Evolutionary conservation across 2,113 vertebrate genomes (phyloP).

Genomic region (Ciconia maguari): DNA sequence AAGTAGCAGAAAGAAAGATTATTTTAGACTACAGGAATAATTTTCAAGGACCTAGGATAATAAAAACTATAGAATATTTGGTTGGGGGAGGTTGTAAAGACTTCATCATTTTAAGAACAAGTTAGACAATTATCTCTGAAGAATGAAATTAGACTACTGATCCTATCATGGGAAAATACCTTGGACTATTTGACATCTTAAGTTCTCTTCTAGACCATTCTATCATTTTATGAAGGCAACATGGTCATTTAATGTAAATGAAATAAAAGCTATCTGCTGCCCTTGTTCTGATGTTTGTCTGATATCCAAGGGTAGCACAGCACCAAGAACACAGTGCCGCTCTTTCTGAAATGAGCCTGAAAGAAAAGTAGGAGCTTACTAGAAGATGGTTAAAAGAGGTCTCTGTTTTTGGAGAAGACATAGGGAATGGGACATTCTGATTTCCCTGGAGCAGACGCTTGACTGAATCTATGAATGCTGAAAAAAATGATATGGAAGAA

Average conservation of each 20-base stretch:
- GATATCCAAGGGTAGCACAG: not conserved
- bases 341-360: not conserved
- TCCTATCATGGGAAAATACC: not conserved
- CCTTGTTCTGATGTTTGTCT: not conserved
- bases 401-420: not conserved
- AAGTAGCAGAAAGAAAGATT: not conserved
- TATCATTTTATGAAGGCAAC: not conserved
- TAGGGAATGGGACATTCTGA: not conserved
- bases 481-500: not conserved
- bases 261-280: not conserved
- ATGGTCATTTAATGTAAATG: not conserved
- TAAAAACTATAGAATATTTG: not conserved
- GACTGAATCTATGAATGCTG: not conserved
- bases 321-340: not conserved
- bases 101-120: not conserved
- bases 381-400: not conserved
- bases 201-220: not conserved
- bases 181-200: not conserved
- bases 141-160: not conserved
- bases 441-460: not conserved
- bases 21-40: not conserved
- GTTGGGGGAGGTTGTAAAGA: not conserved
- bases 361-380: not conserved
- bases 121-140: not conserved
- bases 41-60: not conserved